Base-by-base conservation (phyloP, 2,888 invertebrate genomes). In the Argyra leucocephala region DNA sequence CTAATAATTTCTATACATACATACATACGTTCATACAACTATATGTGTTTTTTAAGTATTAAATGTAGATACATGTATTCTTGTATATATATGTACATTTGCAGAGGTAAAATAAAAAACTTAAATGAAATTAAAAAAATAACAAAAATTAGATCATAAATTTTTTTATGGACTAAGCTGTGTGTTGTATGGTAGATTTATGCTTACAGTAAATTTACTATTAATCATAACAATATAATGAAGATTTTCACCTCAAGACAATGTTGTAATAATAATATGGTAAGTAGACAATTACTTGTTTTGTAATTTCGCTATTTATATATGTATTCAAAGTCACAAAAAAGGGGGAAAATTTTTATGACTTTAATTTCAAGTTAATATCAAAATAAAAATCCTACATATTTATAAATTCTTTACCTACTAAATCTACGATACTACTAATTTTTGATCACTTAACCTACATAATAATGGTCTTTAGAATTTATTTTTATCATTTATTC, bases 221-320 rank as follows among this genome's bases (percentile, higher is more conserved):
- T 48, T 48, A 48, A 48, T 48, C 48, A 48, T 48, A 48, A 48
- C 18, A 48, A 48, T 48, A 48, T 48, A 48, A 48, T 48, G 48
- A 48, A 48, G 18, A 18, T 48, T 48, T 48, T 48, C 48, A 48
- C 48, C 48, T 48, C 48, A 48, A 48, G 48, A 48, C 48, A 48
- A 48, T 48, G 48, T 48, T 48, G 48, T 48, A 48, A 48, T 48
- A 48, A 48, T 48, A 48, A 48, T 15, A 48, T 48, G 9, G 18
- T 48, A 48, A 48, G 15, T 48, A 48, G 48, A 48, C 1, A 48
- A 48, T 48, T 48, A n/a, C 6, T 48, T 31, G 31, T 31, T 18
- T 37, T 37, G 26, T 6, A 26, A 31, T 31, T 31, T n/a, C n/a
- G n/a, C n/a, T n/a, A n/a, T n/a, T n/a, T n/a, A n/a, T n/a, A n/a